These are phyloP conservation scores for Delia radicum DNA, from an alignment of 1,140 invertebrate genomes.

Conservation along the genomic window DNA sequence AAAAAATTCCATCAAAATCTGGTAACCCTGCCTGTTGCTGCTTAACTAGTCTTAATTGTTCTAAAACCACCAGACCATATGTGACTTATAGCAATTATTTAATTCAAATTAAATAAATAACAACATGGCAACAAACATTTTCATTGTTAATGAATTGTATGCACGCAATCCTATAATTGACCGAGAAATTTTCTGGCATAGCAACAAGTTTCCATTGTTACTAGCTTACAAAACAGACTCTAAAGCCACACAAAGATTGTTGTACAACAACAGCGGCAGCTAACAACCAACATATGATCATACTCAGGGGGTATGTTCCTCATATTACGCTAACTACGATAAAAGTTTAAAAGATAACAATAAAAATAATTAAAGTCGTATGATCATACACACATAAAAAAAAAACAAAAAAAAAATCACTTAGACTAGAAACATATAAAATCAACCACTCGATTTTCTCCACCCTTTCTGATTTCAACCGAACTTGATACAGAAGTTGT, in stretches of 20 bases:
- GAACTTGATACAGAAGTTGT: too few relatives aligned
- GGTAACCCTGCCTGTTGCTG: too few relatives aligned
- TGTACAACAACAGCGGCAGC: background rate
- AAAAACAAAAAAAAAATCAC: background rate
- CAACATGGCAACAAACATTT: background rate
- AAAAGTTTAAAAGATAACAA: background rate
- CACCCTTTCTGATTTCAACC: too few relatives aligned
- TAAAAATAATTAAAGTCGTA: background rate
- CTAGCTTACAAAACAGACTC: background rate
- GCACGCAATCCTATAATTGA: background rate
- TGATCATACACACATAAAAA: conserved; percentile 5
- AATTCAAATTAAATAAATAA: too few relatives aligned
- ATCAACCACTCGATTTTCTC: too few relatives aligned
- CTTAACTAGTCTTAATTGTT: too few relatives aligned
- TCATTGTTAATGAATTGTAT: background rate
- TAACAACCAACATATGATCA: background rate
- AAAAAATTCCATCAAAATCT: too few relatives aligned
- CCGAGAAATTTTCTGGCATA: conserved; percentile 28
- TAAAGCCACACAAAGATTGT: background rate
- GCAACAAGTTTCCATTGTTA: background rate
- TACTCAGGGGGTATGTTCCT: background rate
- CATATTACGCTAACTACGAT: background rate
- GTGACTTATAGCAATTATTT: too few relatives aligned
- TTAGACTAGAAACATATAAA: background rate
- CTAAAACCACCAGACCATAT: too few relatives aligned